Percentiles rank a stretch among this genome's conserved stretches.
These are phyloP conservation scores for Nasonia giraulti DNA, from an alignment of 1,140 invertebrate genomes.

Conservation along the genomic window DNA sequence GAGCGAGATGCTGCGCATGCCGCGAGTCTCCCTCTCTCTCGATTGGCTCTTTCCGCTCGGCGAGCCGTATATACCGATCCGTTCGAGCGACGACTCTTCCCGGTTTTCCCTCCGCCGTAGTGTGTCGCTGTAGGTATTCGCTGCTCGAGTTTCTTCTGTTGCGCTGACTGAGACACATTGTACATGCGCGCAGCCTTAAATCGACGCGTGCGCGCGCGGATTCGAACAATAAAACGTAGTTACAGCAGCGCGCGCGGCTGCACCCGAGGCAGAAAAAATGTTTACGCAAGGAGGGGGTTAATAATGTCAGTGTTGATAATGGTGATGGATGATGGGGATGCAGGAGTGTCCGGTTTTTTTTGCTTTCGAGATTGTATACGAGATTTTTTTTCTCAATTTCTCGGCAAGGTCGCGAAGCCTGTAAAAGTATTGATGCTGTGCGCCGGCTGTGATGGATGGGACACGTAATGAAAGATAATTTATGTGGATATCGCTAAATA, in stretches of 20 bases:
- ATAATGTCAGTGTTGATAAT: constrained; percentile 33
- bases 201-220: background rate
- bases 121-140: background rate
- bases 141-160: background rate
- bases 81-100: background rate
- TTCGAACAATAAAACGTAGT: background rate
- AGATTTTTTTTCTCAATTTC: background rate
- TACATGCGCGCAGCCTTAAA: background rate
- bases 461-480: background rate
- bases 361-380: background rate
- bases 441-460: background rate
- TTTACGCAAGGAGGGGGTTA: background rate
- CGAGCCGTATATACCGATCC: background rate
- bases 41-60: constrained; percentile 59
- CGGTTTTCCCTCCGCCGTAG: background rate
- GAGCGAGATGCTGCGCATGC: constrained; percentile 57
- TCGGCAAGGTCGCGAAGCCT: background rate
- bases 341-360: background rate
- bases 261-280: background rate
- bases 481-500: background rate
- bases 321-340: constrained; percentile 5
- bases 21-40: constrained; percentile 52
- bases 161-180: no score
- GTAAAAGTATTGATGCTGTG: background rate
- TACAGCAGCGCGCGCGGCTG: no score